Base-by-base conservation (phyloP, 2,888 invertebrate genomes). In the Liodrosophila aerea region DNA sequence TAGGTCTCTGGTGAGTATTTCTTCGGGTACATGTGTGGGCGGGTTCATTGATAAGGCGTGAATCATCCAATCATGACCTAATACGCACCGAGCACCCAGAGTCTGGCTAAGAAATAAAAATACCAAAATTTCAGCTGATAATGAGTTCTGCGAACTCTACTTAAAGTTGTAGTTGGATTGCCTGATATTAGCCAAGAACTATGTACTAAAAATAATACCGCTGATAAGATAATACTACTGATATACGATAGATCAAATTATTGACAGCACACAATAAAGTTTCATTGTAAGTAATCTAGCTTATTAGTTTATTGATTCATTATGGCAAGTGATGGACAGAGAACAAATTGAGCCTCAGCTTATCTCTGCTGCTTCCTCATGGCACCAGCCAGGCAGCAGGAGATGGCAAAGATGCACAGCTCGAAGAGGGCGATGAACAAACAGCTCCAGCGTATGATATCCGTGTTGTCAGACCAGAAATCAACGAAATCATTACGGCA, bases 301-400 rank as follows among this genome's bases (percentile, higher is more conserved):
- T 45, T 61, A 52, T 52, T 56, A 53, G 51, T 77, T 78, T 77
- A 73, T 83, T 77, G 49, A 75, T 76, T 82, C 64, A 80, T 68
- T 53, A 72, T 64, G 83, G 39, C 54, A 31, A 50, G 5, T 27
- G 43, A 46, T 59, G 59, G 60, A 40, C 52, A 51, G 34, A n/a
- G n/a, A n/a, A n/a, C n/a, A n/a, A n/a, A n/a, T 45, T 45, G 11
- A 7, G 39, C 16, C 16, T 15, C n/a, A 39, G 18, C 16, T 39
- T 51, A 69, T 4, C 45, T 7, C 4, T 13, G 56, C 8, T 47
- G 73, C 33, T 95, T 95, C 89, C 93, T 93, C 90, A 97, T 95
- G 85, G 95, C 94, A 88, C 94, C 94, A 68, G 95, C 95, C 88
- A 97, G 91, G 87, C 95, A 96, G 89, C 97, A 94, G 49, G 96